Conservation (phyloP, 2,888 invertebrate genomes). For the Dysmachus trigonus region DNA sequence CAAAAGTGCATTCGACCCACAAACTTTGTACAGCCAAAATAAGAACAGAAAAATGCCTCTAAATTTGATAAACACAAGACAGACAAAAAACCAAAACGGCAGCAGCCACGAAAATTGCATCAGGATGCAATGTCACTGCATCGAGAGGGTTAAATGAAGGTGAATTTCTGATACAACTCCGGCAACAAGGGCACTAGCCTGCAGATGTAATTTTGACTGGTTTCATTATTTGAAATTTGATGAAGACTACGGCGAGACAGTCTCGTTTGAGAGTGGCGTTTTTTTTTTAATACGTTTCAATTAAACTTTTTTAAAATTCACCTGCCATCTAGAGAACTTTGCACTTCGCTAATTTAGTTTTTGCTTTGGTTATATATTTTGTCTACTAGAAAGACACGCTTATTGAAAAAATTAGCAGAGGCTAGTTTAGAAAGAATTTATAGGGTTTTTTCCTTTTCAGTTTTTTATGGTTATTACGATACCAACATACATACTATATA, state of each 20-base stretch:
- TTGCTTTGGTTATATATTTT: neutral
- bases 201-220: slow-evolving; percentile 7
- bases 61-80: slow-evolving; percentile 32
- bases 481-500: too few relatives aligned
- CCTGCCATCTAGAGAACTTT: neutral
- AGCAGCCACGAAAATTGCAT: slow-evolving; percentile 27
- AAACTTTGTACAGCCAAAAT: slow-evolving; percentile 4
- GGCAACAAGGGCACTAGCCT: slow-evolving; percentile 10
- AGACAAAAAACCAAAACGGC: slow-evolving; percentile 16
- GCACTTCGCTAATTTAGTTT: neutral
- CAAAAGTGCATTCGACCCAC: slow-evolving; percentile 42
- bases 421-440: neutral
- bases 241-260: neutral
- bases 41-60: slow-evolving; percentile 8
- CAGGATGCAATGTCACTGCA: slow-evolving; percentile 30
- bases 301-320: neutral
- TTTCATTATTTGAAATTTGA: neutral
- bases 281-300: neutral
- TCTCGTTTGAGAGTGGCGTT: neutral
- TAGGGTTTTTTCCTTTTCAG: neutral
- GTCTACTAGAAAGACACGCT: neutral
- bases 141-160: slow-evolving; percentile 25
- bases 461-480: neutral
- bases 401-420: neutral
- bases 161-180: slow-evolving; percentile 26